Percentiles rank a stretch among this genome's conserved stretches.
phyloP scores from a whole-genome alignment of 2,888 invertebrate genomes.

The Siphlonurus alternatus region DNA sequence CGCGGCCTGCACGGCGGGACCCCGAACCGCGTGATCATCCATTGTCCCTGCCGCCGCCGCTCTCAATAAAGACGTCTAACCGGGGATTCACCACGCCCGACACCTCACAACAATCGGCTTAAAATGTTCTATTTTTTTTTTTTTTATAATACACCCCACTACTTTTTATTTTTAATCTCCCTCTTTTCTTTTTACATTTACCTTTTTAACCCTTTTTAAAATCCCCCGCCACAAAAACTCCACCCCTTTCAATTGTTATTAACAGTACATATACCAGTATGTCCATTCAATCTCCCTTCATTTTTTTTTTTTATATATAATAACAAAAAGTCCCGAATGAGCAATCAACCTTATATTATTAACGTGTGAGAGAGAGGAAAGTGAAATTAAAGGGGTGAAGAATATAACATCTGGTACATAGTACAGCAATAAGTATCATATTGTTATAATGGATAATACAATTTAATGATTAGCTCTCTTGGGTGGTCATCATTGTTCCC shows the following conservation, averaged over 20 bases:
- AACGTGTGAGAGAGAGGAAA: not conserved
- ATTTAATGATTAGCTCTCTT: not conserved
- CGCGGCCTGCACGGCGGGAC: not conserved
- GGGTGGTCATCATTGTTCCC: not conserved
- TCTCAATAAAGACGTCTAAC: not conserved
- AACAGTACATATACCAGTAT: not conserved
- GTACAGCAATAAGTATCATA: not conserved
- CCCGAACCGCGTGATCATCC: too few species aligned
- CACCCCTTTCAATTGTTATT: not conserved
- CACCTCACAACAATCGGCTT: not conserved
- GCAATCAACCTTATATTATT: not conserved
- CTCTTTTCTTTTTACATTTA: not conserved
- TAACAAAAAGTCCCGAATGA: not conserved
- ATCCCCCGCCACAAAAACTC: not conserved
- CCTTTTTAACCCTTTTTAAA: not conserved
- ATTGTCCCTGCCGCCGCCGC: too few species aligned
- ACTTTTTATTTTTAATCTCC: not conserved
- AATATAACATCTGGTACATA: not conserved
- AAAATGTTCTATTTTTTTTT: not conserved
- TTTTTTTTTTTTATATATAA: not conserved
- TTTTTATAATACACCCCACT: not conserved
- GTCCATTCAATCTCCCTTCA: not conserved
- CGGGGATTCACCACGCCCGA: not conserved
- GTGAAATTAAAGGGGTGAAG: too few species aligned
- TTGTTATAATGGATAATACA: not conserved